phyloP scores from a whole-genome alignment of 2,113 vertebrate genomes.

The Eleginops maclovinus region DNA sequence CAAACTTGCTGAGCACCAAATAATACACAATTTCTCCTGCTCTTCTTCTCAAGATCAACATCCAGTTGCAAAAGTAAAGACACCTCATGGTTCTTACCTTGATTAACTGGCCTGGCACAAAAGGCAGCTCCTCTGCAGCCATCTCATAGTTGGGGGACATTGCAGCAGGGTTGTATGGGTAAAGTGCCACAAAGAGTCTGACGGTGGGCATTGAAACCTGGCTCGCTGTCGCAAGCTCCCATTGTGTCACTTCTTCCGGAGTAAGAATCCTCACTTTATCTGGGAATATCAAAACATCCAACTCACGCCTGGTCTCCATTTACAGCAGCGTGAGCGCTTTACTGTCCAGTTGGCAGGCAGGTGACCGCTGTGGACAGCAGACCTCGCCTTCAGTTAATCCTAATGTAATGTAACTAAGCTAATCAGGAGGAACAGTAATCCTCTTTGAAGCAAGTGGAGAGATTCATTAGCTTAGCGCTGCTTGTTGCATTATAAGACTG shows the following conservation, averaged over 20 bases:
- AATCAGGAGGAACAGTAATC: constrained; percentile 79
- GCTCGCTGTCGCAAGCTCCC: constrained; percentile 75
- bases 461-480: constrained; percentile 52
- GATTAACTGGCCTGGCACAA: constrained; percentile 94
- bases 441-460: constrained; percentile 75
- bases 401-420: constrained; percentile 73
- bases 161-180: constrained; percentile 92
- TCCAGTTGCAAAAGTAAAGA: background rate
- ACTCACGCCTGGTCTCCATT: constrained; percentile 70
- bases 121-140: constrained; percentile 94
- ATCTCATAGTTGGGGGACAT: constrained; percentile 96
- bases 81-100: constrained; percentile 82
- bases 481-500: constrained; percentile 23
- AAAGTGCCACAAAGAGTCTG: constrained; percentile 93
- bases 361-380: constrained; percentile 62
- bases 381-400: constrained; percentile 61
- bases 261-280: constrained; percentile 73
- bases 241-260: constrained; percentile 67
- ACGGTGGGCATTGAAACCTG: constrained; percentile 63
- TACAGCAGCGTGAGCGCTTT: constrained; percentile 35
- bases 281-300: constrained; percentile 81
- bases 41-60: background rate
- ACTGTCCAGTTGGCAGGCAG: constrained; percentile 64
- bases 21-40: background rate
- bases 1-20: background rate